Conservation (phyloP, 1,140 invertebrate species). For the Lepeophtheirus salmonis region DNA sequence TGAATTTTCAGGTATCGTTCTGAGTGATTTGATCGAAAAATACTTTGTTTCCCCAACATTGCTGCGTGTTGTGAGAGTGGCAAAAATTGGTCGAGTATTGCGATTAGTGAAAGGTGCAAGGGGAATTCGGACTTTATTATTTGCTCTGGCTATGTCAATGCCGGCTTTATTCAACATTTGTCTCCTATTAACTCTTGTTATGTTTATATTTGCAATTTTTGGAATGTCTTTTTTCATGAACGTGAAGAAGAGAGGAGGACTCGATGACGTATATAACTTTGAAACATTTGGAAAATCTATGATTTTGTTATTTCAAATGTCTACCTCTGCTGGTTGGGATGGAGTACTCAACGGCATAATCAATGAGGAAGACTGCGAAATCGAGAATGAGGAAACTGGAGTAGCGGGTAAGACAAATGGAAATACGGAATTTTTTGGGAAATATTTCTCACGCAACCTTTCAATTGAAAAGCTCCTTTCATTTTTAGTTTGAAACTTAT, state of each 20-base stretch:
- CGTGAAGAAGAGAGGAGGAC: slow-evolving; percentile 65
- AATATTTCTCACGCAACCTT: no score
- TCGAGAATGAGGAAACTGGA: slow-evolving; percentile 10
- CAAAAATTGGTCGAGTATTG: slow-evolving; percentile 87
- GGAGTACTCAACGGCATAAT: slow-evolving; percentile 85
- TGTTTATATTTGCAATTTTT: slow-evolving; percentile 98
- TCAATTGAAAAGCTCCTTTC: no score
- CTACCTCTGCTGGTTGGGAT: slow-evolving; percentile 93
- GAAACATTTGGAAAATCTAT: slow-evolving; percentile 95
- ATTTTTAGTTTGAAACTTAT: no score
- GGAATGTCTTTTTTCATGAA: slow-evolving; percentile 99
- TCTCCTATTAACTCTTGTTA: slow-evolving; percentile 85
- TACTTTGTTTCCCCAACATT: slow-evolving; percentile 94
- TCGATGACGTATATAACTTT: slow-evolving; percentile 95
- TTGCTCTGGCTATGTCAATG: slow-evolving; percentile 91
- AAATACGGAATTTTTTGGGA: no score
- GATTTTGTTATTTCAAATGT: slow-evolving; percentile 95
- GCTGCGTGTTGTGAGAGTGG: slow-evolving; percentile 86
- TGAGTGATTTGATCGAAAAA: slow-evolving; percentile 88
- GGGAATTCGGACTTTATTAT: slow-evolving; percentile 86
- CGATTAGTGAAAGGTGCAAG: slow-evolving; percentile 92
- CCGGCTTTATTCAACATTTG: slow-evolving; percentile 97
- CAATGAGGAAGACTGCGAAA: slow-evolving; percentile 75
- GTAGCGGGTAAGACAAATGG: slow-evolving; percentile 4
- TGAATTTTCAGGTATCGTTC: slow-evolving; percentile 61